Percentiles rank a stretch among this genome's conserved stretches.
phyloP scores from a whole-genome alignment of 2,797 vertebrate genomes.

The Sylvilagus floridanus region DNA sequence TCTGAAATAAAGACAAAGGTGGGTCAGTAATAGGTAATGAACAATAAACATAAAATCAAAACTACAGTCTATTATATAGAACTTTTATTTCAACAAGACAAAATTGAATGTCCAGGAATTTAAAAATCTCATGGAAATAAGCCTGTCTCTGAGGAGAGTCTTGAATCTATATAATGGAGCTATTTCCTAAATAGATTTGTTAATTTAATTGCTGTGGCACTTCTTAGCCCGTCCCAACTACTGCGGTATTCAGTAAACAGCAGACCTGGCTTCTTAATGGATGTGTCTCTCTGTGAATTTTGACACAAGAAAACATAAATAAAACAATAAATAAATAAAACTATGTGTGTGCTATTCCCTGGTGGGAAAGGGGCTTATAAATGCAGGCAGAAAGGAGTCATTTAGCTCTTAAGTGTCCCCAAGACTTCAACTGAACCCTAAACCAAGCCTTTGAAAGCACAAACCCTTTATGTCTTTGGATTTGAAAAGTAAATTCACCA shows the following conservation, averaged over 20 bases:
- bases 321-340: slow-evolving; percentile 20
- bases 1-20: slow-evolving; percentile 43
- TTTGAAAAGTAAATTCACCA: neutral
- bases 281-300: slow-evolving; percentile 67
- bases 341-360: neutral
- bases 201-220: slow-evolving; percentile 28
- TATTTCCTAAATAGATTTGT: slow-evolving; percentile 18
- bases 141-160: slow-evolving; percentile 17
- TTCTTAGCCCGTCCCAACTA: slow-evolving; percentile 49
- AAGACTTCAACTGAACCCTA: neutral
- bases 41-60: slow-evolving; percentile 47
- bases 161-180: slow-evolving; percentile 52
- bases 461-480: neutral
- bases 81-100: slow-evolving; percentile 67
- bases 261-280: slow-evolving; percentile 21
- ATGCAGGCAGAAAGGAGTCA: neutral
- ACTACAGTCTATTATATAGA: slow-evolving; percentile 43
- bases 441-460: neutral
- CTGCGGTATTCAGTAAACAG: slow-evolving; percentile 52
- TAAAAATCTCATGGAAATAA: slow-evolving; percentile 49
- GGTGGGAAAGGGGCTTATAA: neutral
- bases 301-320: slow-evolving; percentile 58
- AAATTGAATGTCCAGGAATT: slow-evolving; percentile 39
- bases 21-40: slow-evolving; percentile 40
- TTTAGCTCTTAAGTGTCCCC: neutral